Conservation (phyloP, 2,888 invertebrate genomes). For the Sthenelais limicola region DNA sequence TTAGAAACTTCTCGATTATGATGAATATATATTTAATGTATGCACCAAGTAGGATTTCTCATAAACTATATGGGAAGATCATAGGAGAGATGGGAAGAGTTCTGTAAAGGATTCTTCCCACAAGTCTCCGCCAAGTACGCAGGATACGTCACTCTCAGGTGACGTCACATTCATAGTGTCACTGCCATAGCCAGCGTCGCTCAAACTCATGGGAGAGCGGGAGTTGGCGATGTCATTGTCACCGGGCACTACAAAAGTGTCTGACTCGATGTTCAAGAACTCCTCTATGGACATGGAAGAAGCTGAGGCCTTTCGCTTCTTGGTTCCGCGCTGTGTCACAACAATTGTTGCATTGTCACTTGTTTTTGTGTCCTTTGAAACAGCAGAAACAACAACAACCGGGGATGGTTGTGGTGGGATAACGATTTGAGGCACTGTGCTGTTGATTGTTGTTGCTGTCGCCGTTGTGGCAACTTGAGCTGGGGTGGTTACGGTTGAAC, state of each 20-base stretch:
- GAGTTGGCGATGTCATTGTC: neutral
- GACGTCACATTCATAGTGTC: constrained; percentile 59
- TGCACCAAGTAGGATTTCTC: constrained; percentile 6
- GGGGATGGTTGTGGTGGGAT: constrained; percentile 2
- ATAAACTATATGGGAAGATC: neutral
- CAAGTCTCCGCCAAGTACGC: constrained; percentile 49
- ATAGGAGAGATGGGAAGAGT: constrained; percentile 52
- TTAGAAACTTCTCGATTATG: no score
- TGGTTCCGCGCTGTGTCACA: neutral
- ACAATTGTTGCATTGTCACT: neutral
- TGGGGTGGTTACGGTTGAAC: neutral
- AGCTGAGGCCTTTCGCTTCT: neutral
- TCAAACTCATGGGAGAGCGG: neutral
- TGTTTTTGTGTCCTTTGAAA: neutral
- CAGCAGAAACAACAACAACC: neutral
- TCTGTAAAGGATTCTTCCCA: constrained; percentile 66
- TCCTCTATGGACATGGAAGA: neutral
- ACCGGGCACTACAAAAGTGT: neutral
- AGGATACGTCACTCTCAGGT: constrained; percentile 52
- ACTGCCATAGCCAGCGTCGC: constrained; percentile 44
- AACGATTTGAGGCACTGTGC: neutral
- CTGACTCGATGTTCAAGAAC: no score
- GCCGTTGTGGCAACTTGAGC: neutral
- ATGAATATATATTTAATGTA: no score
- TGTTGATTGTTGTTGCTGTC: neutral